Evolutionary conservation across 2,113 vertebrate genomes (phyloP).

Genomic region (Nematolebias whitei): DNA sequence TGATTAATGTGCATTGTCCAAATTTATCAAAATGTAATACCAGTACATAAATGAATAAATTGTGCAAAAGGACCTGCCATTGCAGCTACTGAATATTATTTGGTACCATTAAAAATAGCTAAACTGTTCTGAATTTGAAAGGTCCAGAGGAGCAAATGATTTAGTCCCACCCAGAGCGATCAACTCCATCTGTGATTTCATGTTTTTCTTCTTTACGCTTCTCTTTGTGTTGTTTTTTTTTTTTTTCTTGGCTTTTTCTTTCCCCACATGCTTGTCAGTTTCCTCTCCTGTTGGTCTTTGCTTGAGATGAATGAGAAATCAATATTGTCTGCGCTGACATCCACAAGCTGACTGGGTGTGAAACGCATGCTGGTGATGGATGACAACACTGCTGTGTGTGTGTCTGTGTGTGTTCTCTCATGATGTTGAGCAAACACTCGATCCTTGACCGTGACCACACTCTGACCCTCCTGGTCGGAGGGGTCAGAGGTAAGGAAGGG

Average conservation of each 20-base stretch:
- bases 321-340: constrained; percentile 67
- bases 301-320: constrained; percentile 70
- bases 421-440: constrained; percentile 43
- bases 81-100: too few relatives aligned
- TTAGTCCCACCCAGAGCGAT: too few relatives aligned
- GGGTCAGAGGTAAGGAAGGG: constrained; percentile 14
- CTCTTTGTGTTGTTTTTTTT: too few relatives aligned
- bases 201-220: too few relatives aligned
- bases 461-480: constrained; percentile 36
- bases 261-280: background rate
- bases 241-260: background rate
- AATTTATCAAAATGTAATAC: too few relatives aligned
- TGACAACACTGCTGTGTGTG: constrained; percentile 23
- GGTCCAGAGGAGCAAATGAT: too few relatives aligned
- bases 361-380: constrained; percentile 63
- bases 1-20: too few relatives aligned
- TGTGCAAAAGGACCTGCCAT: too few relatives aligned
- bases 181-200: too few relatives aligned
- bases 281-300: constrained; percentile 28
- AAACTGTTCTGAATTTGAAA: background rate
- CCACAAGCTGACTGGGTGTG: constrained; percentile 49
- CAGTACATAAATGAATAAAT: too few relatives aligned
- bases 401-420: constrained; percentile 16
- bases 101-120: too few relatives aligned
- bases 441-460: constrained; percentile 52